Base-by-base conservation (phyloP, 37 sponge, comb jelly and placozoan species). In the Dysidea cf. avara region DNA sequence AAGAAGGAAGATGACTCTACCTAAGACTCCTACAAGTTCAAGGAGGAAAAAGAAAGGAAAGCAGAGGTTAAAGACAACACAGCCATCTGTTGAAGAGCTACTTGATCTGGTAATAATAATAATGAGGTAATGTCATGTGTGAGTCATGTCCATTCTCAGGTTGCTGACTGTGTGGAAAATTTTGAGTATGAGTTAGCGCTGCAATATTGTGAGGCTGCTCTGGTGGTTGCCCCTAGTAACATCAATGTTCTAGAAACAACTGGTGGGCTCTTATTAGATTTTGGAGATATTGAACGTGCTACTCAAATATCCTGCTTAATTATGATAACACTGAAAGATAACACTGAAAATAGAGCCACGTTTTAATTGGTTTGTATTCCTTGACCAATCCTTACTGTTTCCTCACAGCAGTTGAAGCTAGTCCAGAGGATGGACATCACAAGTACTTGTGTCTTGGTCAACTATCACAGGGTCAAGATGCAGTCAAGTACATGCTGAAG, bases 361-460 rank as follows among this genome's bases (percentile, higher is more conserved):
- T 63, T 35, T 63, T 67, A n/a, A n/a, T n/a, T n/a, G n/a, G n/a
- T n/a, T n/a, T n/a, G n/a, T n/a, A n/a, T n/a, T n/a, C n/a, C n/a
- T n/a, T n/a, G n/a, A n/a, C n/a, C n/a, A n/a, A n/a, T n/a, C n/a
- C n/a, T n/a, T n/a, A n/a, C n/a, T n/a, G n/a, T n/a, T n/a, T n/a
- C n/a, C n/a, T n/a, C n/a, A n/a, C 40, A 55, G 69, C 76, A 11
- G 71, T 87, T 20, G 47, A 76, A 22, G 43, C 82, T 9, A 20
- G 32, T 32, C 92, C 92, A 0, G 75, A 82, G 14, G 21, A n/a
- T 0, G 92, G 92, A 0, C 60, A 81, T 56, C 25, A 70, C 48
- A 91, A 91, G 75, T 91, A 83, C 69, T 51, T 91, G 68, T 86
- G 81, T 36, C 75, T 91, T 34, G 92, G 88, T 11, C 88, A 91